Evolutionary conservation across 1,140 invertebrate genomes (phyloP), one percentile per base, ranked within the genome.

Genomic region (Euwallacea similis): DNA sequence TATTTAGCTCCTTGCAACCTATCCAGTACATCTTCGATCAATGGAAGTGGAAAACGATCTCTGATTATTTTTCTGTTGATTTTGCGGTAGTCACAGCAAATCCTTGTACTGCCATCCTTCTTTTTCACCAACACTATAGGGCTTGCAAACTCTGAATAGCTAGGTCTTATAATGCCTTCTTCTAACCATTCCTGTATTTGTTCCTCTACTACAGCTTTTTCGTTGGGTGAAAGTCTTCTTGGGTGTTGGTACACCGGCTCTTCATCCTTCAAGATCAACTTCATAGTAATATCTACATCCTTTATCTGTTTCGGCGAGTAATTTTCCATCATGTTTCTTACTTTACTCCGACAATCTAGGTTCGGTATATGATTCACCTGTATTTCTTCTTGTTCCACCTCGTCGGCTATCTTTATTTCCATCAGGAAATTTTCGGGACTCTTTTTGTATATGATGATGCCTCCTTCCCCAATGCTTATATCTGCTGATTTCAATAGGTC

Each of bases 71-170:
- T 72, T 46, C 76, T 74, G 71, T 87, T 87, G 2, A 87, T 58
- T 47, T 67, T 58, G 8, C 84, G 72, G 72, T 82, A 87, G 72
- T 88, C 85, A 6, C 85, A 73, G 77, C 85, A 88, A 8, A 87
- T 79, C 50, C 86, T 58, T 6, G 72, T 66, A 6, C 15, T 0
- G n/a, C 74, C 71, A 16, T 68, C 63, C 41, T 42, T 66, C n/a
- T 66, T 66, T 33, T 13, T 21, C 0, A 66, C 63, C 7, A 66
- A 41, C 0, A 66, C 47, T n/a, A 55, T 55, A 2, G 50, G 83
- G 21, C 80, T 80, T 2, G 82, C 76, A 78, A 79, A 87, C 7
- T 84, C 83, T 43, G 81, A 82, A 10, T 16, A 11, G 42, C 79
- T 81, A 9, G 46, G 66, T 58, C 59, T 33, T 0, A 84, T 69